Evolutionary conservation across 1,140 invertebrate species (phyloP).

Genomic region (Phocides pigmalion): DNA sequence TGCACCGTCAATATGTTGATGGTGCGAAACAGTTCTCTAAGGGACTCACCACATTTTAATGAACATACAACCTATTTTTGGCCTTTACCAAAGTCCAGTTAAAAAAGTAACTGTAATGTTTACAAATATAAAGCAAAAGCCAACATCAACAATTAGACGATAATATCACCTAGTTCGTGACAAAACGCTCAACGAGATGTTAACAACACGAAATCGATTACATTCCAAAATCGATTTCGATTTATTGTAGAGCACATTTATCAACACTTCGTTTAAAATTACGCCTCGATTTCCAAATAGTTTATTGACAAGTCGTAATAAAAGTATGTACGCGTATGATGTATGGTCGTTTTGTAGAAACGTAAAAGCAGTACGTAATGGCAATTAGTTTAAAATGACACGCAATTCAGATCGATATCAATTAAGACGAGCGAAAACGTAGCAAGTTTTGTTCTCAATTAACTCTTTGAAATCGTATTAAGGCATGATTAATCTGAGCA

Average conservation of each 20-base stretch:
- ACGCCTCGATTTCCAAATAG: conserved; percentile 27
- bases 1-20: no score
- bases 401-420: conserved; percentile 13
- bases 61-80: no score
- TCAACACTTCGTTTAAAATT: conserved; percentile 30
- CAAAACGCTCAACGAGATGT: conserved; percentile 35
- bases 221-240: conserved; percentile 35
- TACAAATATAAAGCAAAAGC: conserved; percentile 30
- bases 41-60: no score
- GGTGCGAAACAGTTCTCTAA: no score
- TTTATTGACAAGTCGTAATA: conserved; percentile 21
- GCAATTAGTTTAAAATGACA: conserved; percentile 13
- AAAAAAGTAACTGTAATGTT: background rate
- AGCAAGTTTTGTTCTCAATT: background rate
- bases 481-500: no score
- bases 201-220: conserved; percentile 34
- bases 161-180: conserved; percentile 45
- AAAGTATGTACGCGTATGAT: conserved; percentile 9
- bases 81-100: no score
- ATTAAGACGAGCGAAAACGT: conserved; percentile 5
- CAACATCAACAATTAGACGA: conserved; percentile 42
- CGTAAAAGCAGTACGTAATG: background rate
- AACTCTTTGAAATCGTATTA: background rate
- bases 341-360: conserved; percentile 10
- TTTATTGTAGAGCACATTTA: conserved; percentile 36